These are phyloP conservation scores for Keiferia lycopersicella DNA, from an alignment of 2,888 invertebrate genomes.

Conservation along the genomic window DNA sequence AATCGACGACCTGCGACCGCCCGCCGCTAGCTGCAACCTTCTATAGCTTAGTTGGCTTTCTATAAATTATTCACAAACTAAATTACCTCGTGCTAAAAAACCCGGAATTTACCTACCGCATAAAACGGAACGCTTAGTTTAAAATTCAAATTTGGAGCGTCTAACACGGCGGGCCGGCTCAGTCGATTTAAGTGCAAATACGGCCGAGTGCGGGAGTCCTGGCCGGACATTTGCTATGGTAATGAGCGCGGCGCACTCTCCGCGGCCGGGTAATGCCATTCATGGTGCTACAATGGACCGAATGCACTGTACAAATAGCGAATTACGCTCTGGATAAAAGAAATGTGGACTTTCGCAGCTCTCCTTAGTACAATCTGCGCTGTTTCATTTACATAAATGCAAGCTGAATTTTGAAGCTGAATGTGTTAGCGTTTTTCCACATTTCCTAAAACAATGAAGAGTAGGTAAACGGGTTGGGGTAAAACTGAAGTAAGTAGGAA, in stretches of 20 bases:
- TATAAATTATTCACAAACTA: constrained; percentile 52
- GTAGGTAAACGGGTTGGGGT: neutral
- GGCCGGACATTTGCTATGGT: constrained; percentile 55
- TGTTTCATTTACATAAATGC: constrained; percentile 32
- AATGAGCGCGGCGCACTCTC: constrained; percentile 49
- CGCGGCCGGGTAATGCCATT: constrained; percentile 59
- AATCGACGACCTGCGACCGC: constrained; percentile 23
- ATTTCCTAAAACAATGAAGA: constrained; percentile 19
- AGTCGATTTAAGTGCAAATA: constrained; percentile 61
- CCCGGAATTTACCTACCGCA: constrained; percentile 64
- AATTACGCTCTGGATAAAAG: constrained; percentile 53
- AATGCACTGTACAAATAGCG: constrained; percentile 58
- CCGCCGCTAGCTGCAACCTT: constrained; percentile 11
- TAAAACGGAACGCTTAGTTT: constrained; percentile 74
- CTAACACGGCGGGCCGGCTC: constrained; percentile 57
- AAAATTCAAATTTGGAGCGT: constrained; percentile 75
- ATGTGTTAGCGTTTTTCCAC: constrained; percentile 22
- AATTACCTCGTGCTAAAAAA: constrained; percentile 60
- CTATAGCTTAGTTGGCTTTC: constrained; percentile 31
- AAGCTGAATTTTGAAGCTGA: constrained; percentile 29
- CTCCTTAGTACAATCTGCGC: constrained; percentile 31
- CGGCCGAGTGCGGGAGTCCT: constrained; percentile 52
- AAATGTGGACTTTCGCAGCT: constrained; percentile 33
- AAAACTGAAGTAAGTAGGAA: constrained; percentile 5
- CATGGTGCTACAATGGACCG: constrained; percentile 51